Evolutionary conservation across 1,140 invertebrate species (phyloP).

Genomic region (Nautilus pompilius): DNA sequence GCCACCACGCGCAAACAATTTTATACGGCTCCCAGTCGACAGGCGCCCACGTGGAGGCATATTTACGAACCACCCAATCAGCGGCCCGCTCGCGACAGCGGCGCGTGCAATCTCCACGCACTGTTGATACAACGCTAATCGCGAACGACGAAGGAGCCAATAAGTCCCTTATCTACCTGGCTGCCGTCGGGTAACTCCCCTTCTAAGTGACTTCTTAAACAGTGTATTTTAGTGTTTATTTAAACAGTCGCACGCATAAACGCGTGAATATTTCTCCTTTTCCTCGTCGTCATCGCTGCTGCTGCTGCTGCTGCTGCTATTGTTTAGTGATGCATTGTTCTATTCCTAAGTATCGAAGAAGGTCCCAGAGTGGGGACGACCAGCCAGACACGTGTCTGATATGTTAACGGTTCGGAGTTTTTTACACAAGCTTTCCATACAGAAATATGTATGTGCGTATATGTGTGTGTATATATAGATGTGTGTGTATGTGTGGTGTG

Average conservation of each 20-base stretch:
- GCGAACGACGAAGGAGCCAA: too few relatives aligned
- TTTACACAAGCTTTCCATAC: neutral
- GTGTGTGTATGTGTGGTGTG: neutral
- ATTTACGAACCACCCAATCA: too few relatives aligned
- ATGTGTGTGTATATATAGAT: neutral
- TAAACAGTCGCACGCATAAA: too few relatives aligned
- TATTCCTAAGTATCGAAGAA: neutral
- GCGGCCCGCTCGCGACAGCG: too few relatives aligned
- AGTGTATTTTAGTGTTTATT: too few relatives aligned
- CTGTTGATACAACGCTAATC: too few relatives aligned
- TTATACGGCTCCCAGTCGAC: too few relatives aligned
- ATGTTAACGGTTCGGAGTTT: neutral
- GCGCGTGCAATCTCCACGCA: too few relatives aligned
- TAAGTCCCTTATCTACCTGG: too few relatives aligned
- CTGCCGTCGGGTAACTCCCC: too few relatives aligned
- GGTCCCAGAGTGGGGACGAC: neutral
- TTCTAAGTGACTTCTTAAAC: too few relatives aligned
- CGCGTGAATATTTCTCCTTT: neutral
- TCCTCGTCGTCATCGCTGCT: neutral
- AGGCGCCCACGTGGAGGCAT: too few relatives aligned
- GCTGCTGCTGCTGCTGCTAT: neutral
- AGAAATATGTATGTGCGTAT: neutral
- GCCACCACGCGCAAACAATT: neutral
- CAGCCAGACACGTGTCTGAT: neutral
- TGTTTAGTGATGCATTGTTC: neutral